phyloP scores from a whole-genome alignment of 2,113 vertebrate genomes.

The Psettodes erumei region DNA sequence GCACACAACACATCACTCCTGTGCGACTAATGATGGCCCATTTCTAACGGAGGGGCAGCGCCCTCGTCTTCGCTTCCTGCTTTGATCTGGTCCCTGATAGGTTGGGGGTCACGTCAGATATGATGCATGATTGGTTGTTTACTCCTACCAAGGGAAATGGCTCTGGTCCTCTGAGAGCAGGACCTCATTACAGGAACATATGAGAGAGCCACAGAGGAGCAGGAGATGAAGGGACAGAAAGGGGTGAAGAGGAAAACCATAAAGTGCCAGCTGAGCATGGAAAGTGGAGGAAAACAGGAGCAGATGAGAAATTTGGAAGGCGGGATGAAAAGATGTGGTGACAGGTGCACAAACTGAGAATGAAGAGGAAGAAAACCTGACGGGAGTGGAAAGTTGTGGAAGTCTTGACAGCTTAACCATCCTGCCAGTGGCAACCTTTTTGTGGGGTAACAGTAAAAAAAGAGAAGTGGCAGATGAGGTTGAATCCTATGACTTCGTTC shows the following conservation, averaged over 20 bases:
- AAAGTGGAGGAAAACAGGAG: slow-evolving; percentile 4
- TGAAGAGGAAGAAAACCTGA: background rate
- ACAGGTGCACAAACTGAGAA: slow-evolving; percentile 23
- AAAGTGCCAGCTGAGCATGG: slow-evolving; percentile 39
- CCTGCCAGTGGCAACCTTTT: background rate
- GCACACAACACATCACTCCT: slow-evolving; percentile 14
- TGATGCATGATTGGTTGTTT: slow-evolving; percentile 64
- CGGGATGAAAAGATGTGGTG: slow-evolving; percentile 33
- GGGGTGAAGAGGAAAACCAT: slow-evolving; percentile 27
- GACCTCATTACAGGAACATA: slow-evolving; percentile 60
- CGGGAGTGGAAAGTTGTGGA: background rate
- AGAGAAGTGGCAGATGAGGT: slow-evolving; percentile 35
- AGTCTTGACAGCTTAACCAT: slow-evolving; percentile 11
- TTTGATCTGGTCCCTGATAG: slow-evolving; percentile 68
- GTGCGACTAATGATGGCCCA: slow-evolving; percentile 42
- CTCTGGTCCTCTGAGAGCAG: slow-evolving; percentile 42
- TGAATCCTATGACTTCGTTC: slow-evolving; percentile 44
- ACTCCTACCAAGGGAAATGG: slow-evolving; percentile 43
- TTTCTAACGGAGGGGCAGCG: slow-evolving; percentile 9
- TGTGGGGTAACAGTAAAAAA: background rate
- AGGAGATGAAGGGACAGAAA: slow-evolving; percentile 44
- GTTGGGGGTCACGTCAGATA: slow-evolving; percentile 52
- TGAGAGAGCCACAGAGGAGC: slow-evolving; percentile 26
- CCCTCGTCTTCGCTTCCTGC: slow-evolving; percentile 38
- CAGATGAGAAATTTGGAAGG: background rate